A percentile compares a stretch with the other conserved stretches of the same genome.
Evolutionary conservation across 2,888 invertebrate species (phyloP).

Genomic region (Tiliacea aurago): DNA sequence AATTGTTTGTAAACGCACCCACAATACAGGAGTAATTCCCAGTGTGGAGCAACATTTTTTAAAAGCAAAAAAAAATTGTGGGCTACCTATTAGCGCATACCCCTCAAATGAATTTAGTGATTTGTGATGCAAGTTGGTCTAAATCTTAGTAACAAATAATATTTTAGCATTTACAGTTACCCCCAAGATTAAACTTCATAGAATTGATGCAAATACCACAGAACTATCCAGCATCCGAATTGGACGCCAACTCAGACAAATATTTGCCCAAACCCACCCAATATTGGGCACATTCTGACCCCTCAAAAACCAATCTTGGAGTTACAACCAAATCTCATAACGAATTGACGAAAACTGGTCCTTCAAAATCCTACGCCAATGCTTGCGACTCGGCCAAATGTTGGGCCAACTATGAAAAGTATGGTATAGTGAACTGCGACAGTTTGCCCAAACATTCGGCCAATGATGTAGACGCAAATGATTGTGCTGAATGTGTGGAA

Average conservation of each 20-base stretch:
- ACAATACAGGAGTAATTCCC: too few species aligned
- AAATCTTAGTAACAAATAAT: neutral
- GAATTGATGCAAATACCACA: constrained; percentile 76
- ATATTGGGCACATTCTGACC: constrained; percentile 40
- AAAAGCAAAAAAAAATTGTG: too few species aligned
- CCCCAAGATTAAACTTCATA: constrained; percentile 71
- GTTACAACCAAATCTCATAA: constrained; percentile 40
- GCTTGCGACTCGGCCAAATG: constrained; percentile 63
- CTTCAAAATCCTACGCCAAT: constrained; percentile 61
- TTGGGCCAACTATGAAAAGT: constrained; percentile 60
- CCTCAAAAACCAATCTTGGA: constrained; percentile 23
- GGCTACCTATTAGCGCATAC: too few species aligned
- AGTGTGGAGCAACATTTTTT: too few species aligned
- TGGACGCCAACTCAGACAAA: constrained; percentile 65
- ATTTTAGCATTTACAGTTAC: constrained; percentile 59
- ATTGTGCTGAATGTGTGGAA: constrained; percentile 71
- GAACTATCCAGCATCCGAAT: constrained; percentile 65
- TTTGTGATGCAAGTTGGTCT: neutral
- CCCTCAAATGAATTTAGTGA: too few species aligned
- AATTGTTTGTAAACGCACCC: too few species aligned
- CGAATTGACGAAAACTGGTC: constrained; percentile 52
- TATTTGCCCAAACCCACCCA: constrained; percentile 42
- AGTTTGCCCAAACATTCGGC: constrained; percentile 41
- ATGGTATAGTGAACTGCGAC: constrained; percentile 32
- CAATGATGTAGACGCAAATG: constrained; percentile 66